phyloP scores from a whole-genome alignment of 2,797 vertebrate genomes.

The Thalassophryne amazonica region DNA sequence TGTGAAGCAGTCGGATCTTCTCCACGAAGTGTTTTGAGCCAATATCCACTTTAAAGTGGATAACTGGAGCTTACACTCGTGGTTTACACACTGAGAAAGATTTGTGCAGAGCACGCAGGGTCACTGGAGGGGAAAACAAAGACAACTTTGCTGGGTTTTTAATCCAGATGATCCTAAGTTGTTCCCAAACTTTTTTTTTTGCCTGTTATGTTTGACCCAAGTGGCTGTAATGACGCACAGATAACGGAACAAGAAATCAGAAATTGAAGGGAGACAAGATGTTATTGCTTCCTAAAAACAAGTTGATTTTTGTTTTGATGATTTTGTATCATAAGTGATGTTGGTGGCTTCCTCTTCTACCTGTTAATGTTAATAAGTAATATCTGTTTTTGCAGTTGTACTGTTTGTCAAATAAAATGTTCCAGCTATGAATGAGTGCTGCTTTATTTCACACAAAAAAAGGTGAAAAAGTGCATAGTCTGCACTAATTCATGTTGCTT shows the following conservation, averaged over 20 bases:
- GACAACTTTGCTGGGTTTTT: constrained; percentile 19
- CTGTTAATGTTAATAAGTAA: constrained; percentile 17
- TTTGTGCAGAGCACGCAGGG: constrained; percentile 27
- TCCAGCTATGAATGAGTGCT: not conserved
- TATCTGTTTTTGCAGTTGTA: constrained; percentile 34
- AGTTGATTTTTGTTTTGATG: constrained; percentile 21
- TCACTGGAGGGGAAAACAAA: constrained; percentile 1
- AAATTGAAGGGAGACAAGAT: constrained; percentile 36
- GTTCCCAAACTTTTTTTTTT: constrained; percentile 10
- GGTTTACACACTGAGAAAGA: constrained; percentile 15
- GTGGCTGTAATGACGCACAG: constrained; percentile 64
- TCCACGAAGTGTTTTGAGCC: too few relatives aligned
- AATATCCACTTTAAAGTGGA: not conserved
- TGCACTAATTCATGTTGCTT: not conserved
- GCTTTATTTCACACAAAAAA: not conserved
- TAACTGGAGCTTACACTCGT: not conserved
- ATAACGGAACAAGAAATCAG: constrained; percentile 66
- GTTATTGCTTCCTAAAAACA: not conserved
- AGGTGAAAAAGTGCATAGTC: not conserved
- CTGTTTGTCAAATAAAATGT: constrained; percentile 46
- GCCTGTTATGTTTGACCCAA: constrained; percentile 9
- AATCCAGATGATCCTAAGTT: constrained; percentile 22
- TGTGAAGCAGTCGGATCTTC: constrained; percentile 28
- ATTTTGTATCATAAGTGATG: constrained; percentile 21
- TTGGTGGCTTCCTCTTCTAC: constrained; percentile 1